A percentile compares a stretch with the other conserved stretches of the same genome.
phyloP scores from a whole-genome alignment of 2,888 invertebrate genomes.

The Megastigmus dorsalis region DNA sequence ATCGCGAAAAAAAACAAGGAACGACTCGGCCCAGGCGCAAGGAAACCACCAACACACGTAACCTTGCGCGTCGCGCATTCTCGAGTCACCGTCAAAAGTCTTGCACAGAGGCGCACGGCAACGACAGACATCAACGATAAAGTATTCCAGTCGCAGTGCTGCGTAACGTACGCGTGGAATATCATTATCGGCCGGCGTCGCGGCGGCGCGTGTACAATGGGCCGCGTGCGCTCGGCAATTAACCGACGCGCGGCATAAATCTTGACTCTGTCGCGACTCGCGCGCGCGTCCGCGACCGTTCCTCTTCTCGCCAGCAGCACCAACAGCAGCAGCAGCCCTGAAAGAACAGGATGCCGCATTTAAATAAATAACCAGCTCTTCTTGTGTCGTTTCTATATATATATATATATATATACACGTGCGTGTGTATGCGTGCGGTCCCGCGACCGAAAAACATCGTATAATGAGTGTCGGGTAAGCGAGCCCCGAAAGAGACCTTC shows the following conservation, averaged over 20 bases:
- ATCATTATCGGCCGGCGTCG: slow-evolving; percentile 70
- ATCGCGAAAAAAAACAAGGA: no score
- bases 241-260: slow-evolving; percentile 68
- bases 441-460: slow-evolving; percentile 38
- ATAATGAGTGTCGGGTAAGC: slow-evolving; percentile 9
- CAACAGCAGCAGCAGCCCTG: no score
- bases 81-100: background rate
- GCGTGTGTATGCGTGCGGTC: background rate
- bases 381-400: slow-evolving; percentile 25
- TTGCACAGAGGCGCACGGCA: no score
- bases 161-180: slow-evolving; percentile 62
- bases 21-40: no score
- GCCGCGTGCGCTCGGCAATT: slow-evolving; percentile 66
- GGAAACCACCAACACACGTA: background rate
- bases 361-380: slow-evolving; percentile 68
- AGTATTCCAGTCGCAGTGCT: slow-evolving; percentile 28
- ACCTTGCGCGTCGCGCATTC: slow-evolving; percentile 43
- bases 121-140: no score
- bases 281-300: no score
- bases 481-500: background rate
- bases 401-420: background rate
- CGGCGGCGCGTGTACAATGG: slow-evolving; percentile 73
- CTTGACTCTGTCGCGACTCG: slow-evolving; percentile 60
- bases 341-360: slow-evolving; percentile 74
- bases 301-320: no score